These are phyloP conservation scores for Salpingus planirostris DNA, from an alignment of 2,888 invertebrate species.

Conservation along the genomic window DNA sequence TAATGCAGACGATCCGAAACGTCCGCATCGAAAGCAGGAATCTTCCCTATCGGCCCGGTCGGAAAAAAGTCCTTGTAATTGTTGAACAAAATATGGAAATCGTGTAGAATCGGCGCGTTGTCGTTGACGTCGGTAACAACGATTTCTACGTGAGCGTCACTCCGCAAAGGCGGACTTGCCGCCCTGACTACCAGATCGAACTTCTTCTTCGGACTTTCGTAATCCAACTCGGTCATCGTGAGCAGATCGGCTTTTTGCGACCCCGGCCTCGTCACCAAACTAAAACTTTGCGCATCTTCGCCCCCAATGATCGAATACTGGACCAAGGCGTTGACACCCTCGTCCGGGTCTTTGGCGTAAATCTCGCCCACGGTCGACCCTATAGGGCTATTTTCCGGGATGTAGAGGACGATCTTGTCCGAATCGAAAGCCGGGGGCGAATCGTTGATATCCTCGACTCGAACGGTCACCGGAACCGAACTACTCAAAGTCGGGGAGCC, in stretches of 20 bases:
- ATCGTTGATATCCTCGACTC: conserved; percentile 83
- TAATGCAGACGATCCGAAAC: conserved; percentile 80
- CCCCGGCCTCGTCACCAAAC: conserved; percentile 70
- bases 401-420: conserved; percentile 78
- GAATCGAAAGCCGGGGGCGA: conserved; percentile 84
- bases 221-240: conserved; percentile 87
- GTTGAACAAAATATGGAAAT: conserved; percentile 88
- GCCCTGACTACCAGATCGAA: conserved; percentile 86
- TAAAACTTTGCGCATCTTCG: conserved; percentile 81
- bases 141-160: conserved; percentile 81
- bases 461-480: conserved; percentile 64
- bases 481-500: conserved; percentile 51
- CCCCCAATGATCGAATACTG: conserved; percentile 93
- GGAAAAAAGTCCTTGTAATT: conserved; percentile 93
- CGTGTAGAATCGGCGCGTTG: conserved; percentile 83
- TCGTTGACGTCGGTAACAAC: conserved; percentile 91
- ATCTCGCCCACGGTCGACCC: conserved; percentile 90
- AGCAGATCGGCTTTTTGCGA: conserved; percentile 80
- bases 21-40: conserved; percentile 93
- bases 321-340: conserved; percentile 82
- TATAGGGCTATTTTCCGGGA: conserved; percentile 93
- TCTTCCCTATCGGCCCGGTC: conserved; percentile 78
- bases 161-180: conserved; percentile 80
- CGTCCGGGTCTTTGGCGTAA: conserved; percentile 85
- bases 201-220: conserved; percentile 86